A percentile compares a stretch with the other conserved stretches of the same genome.
These are phyloP conservation scores for Microtus agrestis DNA, from an alignment of 2,797 vertebrate species.

Conservation along the genomic window DNA sequence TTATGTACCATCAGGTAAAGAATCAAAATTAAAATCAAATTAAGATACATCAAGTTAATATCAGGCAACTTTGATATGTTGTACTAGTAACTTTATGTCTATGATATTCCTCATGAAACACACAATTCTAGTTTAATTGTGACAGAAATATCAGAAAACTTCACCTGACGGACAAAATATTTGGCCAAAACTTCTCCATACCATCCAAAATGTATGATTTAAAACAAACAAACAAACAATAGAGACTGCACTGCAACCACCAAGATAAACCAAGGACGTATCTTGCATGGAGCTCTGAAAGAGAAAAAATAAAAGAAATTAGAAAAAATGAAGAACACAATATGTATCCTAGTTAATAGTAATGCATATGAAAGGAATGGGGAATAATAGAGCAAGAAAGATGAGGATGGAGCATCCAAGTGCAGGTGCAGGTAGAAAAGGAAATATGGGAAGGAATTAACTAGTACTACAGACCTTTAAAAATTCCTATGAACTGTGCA, in stretches of 20 bases:
- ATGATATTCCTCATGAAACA: background rate
- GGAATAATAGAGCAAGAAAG: background rate
- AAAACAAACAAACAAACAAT: background rate
- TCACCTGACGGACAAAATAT: background rate
- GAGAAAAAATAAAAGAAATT: background rate
- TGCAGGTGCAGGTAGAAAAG: background rate
- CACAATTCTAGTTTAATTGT: background rate
- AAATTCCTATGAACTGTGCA: background rate
- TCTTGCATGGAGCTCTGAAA: background rate
- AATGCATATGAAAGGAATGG: background rate
- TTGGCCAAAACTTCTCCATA: background rate
- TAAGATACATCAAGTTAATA: background rate
- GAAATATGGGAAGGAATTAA: background rate
- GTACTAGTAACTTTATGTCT: background rate
- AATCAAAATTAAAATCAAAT: slow-evolving; percentile 10
- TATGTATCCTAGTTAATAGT: background rate
- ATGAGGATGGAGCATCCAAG: background rate
- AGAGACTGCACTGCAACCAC: background rate
- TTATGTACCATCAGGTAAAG: background rate
- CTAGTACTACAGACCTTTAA: background rate
- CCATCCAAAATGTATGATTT: background rate
- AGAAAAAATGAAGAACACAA: background rate
- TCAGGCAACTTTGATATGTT: background rate
- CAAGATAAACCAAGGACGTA: background rate
- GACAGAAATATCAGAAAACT: background rate